Conservation (phyloP, 2,113 vertebrate genomes). For the Perccottus glenii region DNA sequence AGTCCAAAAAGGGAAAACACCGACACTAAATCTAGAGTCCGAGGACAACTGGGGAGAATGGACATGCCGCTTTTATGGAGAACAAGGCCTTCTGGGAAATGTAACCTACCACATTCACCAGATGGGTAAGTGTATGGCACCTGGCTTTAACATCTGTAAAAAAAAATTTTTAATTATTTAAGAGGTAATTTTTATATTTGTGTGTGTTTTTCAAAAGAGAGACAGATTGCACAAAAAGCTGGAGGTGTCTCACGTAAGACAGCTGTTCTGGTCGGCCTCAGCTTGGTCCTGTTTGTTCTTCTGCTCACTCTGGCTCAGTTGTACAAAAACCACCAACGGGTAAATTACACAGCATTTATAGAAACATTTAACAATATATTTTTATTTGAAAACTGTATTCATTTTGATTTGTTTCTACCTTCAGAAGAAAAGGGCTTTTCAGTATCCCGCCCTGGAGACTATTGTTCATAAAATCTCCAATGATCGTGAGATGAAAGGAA, state of each 20-base stretch:
- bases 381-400: neutral
- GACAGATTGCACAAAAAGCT: constrained; percentile 29
- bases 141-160: neutral
- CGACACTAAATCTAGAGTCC: constrained; percentile 29
- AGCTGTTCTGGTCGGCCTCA: constrained; percentile 41
- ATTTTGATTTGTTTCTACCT: neutral
- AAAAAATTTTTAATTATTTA: neutral
- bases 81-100: constrained; percentile 69
- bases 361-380: no score
- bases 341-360: constrained; percentile 30
- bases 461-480: constrained; percentile 72
- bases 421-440: constrained; percentile 73
- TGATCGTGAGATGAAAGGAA: constrained; percentile 67
- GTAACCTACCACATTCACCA: constrained; percentile 49
- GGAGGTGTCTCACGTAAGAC: constrained; percentile 19
- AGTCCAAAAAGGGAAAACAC: constrained; percentile 42
- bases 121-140: constrained; percentile 61
- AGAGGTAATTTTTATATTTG: neutral
- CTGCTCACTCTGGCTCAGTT: constrained; percentile 70
- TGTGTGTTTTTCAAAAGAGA: constrained; percentile 46
- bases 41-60: constrained; percentile 49
- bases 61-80: constrained; percentile 68
- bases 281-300: constrained; percentile 64
- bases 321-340: constrained; percentile 77
- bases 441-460: constrained; percentile 76